These are phyloP conservation scores for Drosophila erecta DNA, from an alignment of 1,140 invertebrate genomes.

Conservation along the genomic window DNA sequence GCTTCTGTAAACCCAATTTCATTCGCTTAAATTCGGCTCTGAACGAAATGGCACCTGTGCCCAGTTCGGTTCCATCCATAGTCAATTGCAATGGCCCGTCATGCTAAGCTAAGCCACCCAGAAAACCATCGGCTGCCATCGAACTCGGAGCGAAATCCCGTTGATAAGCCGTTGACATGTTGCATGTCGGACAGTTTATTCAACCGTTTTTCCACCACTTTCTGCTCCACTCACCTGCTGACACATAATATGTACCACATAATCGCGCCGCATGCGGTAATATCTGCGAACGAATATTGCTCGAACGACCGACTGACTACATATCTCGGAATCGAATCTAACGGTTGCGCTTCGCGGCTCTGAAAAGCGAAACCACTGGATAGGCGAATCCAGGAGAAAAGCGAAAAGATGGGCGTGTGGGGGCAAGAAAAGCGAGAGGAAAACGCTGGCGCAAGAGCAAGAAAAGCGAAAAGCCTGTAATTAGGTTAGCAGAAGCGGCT, in stretches of 20 bases:
- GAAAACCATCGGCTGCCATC: conserved; percentile 40
- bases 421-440: conserved; percentile 41
- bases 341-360: conserved; percentile 59
- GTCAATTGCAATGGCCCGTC: conserved; percentile 13
- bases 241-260: conserved; percentile 66
- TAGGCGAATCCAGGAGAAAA: conserved; percentile 21
- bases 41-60: conserved; percentile 21
- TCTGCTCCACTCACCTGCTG: conserved; percentile 37
- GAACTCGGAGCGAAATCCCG: conserved; percentile 26
- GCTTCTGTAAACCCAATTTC: background rate
- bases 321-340: conserved; percentile 72
- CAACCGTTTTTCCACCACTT: conserved; percentile 14
- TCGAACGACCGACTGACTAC: conserved; percentile 1
- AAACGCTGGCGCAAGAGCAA: conserved; percentile 42
- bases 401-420: conserved; percentile 37
- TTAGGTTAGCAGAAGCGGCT: conserved; percentile 39
- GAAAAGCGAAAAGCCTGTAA: conserved; percentile 37
- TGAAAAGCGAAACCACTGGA: conserved; percentile 8
- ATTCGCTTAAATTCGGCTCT: conserved; percentile 12
- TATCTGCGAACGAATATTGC: conserved; percentile 40
- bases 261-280: conserved; percentile 67
- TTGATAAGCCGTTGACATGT: conserved; percentile 74
- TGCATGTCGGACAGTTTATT: conserved; percentile 57
- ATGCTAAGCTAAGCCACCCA: conserved; percentile 25
- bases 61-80: conserved; percentile 17